phyloP scores from a whole-genome alignment of 2,113 vertebrate species.

The Misgurnus mizolepis region DNA sequence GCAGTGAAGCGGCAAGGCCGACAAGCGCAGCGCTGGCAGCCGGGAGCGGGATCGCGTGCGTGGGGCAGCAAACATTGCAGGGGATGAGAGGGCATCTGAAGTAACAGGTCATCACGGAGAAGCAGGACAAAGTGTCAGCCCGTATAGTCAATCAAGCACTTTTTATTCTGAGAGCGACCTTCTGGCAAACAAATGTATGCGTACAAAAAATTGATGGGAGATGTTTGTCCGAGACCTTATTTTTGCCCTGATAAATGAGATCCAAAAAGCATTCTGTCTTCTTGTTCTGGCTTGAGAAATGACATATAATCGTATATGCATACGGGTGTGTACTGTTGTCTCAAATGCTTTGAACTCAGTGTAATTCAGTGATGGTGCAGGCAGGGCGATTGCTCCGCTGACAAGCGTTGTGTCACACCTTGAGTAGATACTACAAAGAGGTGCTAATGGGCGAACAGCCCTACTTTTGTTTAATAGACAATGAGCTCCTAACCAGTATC shows the following conservation, averaged over 20 bases:
- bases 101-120: conserved; percentile 74
- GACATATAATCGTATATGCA: conserved; percentile 5
- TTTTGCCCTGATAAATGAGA: not conserved
- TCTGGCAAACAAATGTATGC: not conserved
- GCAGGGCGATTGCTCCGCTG: not conserved
- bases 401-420: conserved; percentile 63
- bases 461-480: conserved; percentile 66
- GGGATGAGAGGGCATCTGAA: conserved; percentile 76
- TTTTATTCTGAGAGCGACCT: conserved; percentile 22
- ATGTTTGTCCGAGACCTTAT: too few species aligned
- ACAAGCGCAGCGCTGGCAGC: conserved; percentile 48
- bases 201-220: too few species aligned
- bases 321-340: conserved; percentile 13
- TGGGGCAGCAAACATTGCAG: conserved; percentile 76
- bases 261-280: not conserved
- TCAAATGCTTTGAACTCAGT: conserved; percentile 18
- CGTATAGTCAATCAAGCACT: conserved; percentile 61
- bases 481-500: conserved; percentile 63
- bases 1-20: conserved; percentile 66
- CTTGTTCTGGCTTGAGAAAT: not conserved
- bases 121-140: conserved; percentile 60
- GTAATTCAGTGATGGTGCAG: conserved; percentile 20
- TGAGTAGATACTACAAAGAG: conserved; percentile 64
- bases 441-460: conserved; percentile 65
- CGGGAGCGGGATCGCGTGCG: conserved; percentile 76